Percentiles rank a stretch among this genome's conserved stretches.
phyloP scores from a whole-genome alignment of 2,888 invertebrate species.

The Pammene aurita region DNA sequence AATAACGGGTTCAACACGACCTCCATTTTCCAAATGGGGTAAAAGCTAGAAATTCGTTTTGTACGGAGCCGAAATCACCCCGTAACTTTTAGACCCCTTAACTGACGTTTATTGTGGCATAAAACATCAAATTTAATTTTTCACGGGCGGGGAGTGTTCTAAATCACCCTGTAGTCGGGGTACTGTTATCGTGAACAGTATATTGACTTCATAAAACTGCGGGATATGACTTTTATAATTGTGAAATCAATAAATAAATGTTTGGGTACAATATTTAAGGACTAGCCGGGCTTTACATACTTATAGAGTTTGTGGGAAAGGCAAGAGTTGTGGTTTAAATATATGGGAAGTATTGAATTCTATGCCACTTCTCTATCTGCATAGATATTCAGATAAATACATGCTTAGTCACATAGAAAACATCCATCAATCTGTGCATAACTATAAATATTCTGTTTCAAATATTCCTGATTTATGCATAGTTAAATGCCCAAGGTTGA shows the following conservation, averaged over 20 bases:
- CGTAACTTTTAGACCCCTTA: conserved; percentile 18
- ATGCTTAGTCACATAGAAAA: no score
- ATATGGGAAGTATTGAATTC: no score
- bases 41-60: conserved; percentile 14
- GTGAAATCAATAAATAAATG: neutral
- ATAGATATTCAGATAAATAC: no score
- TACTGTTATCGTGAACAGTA: conserved; percentile 10
- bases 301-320: no score
- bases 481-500: no score
- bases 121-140: conserved; percentile 35
- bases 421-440: no score
- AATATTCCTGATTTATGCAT: no score
- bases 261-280: no score
- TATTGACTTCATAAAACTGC: neutral
- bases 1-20: neutral
- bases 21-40: conserved; percentile 1
- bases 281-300: no score
- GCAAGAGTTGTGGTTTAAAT: no score
- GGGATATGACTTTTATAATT: neutral
- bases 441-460: no score
- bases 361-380: no score
- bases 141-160: conserved; percentile 20
- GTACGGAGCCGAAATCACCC: conserved; percentile 12
- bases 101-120: conserved; percentile 29
- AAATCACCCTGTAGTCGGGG: conserved; percentile 17